Percentiles rank a stretch among this genome's conserved stretches.
Evolutionary conservation across 2,888 invertebrate genomes (phyloP).

Genomic region (Drosophila suboccidentalis): DNA sequence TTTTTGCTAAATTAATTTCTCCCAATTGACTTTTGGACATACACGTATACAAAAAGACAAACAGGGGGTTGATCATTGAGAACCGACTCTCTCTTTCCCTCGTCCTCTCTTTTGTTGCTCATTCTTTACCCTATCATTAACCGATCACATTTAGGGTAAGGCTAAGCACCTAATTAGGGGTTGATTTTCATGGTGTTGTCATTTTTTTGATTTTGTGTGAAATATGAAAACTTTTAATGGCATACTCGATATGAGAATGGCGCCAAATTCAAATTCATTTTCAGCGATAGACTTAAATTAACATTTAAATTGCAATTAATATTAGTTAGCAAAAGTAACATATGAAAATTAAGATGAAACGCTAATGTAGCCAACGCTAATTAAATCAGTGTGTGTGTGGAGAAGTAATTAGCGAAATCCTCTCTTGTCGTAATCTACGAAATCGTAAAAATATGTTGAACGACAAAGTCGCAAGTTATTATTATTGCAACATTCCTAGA

Average conservation of each 20-base stretch:
- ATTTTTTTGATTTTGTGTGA: constrained; percentile 55
- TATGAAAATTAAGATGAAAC: constrained; percentile 64
- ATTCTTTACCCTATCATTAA: constrained; percentile 72
- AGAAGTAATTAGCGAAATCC: constrained; percentile 77
- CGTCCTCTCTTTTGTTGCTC: constrained; percentile 5
- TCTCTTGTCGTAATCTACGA: constrained; percentile 70
- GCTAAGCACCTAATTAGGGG: constrained; percentile 73
- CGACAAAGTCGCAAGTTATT: constrained; percentile 75
- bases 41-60: constrained; percentile 62
- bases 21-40: constrained; percentile 77
- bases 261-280: constrained; percentile 43
- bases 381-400: constrained; percentile 54
- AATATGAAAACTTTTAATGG: constrained; percentile 31
- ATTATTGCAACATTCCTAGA: constrained; percentile 62
- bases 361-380: constrained; percentile 71
- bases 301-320: constrained; percentile 75
- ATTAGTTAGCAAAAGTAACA: constrained; percentile 40
- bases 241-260: constrained; percentile 8
- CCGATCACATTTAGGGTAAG: constrained; percentile 78
- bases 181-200: constrained; percentile 59
- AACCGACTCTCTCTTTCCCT: background rate
- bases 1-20: constrained; percentile 78
- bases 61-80: constrained; percentile 47
- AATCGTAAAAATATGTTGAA: constrained; percentile 79
- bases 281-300: constrained; percentile 35